Evolutionary conservation across 1,140 invertebrate genomes (phyloP).

Genomic region (Aphelinus certus): DNA sequence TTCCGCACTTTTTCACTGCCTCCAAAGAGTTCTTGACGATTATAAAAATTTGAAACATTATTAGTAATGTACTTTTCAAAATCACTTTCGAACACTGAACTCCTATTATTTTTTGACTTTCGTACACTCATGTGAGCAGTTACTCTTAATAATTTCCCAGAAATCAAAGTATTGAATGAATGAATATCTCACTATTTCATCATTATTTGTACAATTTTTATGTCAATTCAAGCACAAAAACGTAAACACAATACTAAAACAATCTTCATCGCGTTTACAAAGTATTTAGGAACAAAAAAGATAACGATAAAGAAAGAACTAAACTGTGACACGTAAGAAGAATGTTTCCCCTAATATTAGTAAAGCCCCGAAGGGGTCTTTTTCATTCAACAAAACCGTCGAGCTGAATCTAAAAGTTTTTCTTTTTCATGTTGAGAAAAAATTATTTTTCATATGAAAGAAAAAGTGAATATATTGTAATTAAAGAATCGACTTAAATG

Average conservation of each 20-base stretch:
- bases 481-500: not conserved
- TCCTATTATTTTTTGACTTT: conserved; percentile 2
- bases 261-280: conserved; percentile 18
- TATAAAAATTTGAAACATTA: not conserved
- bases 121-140: not conserved
- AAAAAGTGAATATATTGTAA: not conserved
- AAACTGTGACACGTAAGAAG: conserved; percentile 16
- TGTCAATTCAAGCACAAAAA: conserved; percentile 20
- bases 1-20: conserved; percentile 36
- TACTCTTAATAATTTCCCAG: too few species aligned
- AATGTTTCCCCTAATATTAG: conserved; percentile 30
- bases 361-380: conserved; percentile 30
- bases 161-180: too few species aligned
- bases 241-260: conserved; percentile 10
- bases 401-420: not conserved
- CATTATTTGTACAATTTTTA: not conserved
- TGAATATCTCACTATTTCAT: not conserved
- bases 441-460: not conserved
- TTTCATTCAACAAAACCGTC: conserved; percentile 24
- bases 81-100: not conserved
- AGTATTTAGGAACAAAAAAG: not conserved
- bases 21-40: conserved; percentile 14
- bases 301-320: conserved; percentile 1
- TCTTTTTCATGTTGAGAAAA: not conserved
- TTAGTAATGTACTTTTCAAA: conserved; percentile 18